Conservation (phyloP, 1,140 invertebrate species). For the Drosophila suzukii region DNA sequence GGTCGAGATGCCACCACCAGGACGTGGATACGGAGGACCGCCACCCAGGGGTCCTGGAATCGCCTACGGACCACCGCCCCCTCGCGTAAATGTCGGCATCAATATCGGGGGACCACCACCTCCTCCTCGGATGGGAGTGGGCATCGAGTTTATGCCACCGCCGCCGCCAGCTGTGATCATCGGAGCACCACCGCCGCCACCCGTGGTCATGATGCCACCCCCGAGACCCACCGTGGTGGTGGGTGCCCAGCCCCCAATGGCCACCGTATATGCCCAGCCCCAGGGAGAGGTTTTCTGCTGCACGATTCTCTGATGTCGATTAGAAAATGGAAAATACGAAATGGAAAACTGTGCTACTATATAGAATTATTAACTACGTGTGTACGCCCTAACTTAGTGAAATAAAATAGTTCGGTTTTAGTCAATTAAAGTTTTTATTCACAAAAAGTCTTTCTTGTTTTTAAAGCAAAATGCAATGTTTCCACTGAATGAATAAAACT, state of each 20-base stretch:
- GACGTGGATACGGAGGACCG: conserved; percentile 61
- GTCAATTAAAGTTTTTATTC: too few species aligned
- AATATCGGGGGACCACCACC: conserved; percentile 62
- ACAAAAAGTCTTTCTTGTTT: not conserved
- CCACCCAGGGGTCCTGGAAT: conserved; percentile 48
- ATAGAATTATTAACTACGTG: conserved; percentile 3
- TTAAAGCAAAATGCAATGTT: not conserved
- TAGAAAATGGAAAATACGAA: not conserved
- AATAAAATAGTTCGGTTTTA: conserved; percentile 29
- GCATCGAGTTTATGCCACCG: conserved; percentile 51
- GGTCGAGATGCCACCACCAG: conserved; percentile 69
- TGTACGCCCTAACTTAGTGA: conserved; percentile 4
- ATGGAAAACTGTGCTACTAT: conserved; percentile 3
- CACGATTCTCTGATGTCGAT: conserved; percentile 42
- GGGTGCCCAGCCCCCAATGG: conserved; percentile 36
- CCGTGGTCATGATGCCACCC: conserved; percentile 29
- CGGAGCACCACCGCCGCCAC: conserved; percentile 37
- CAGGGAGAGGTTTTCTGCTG: conserved; percentile 44
- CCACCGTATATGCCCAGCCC: conserved; percentile 48
- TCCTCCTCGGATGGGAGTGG: conserved; percentile 63
- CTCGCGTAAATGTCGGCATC: conserved; percentile 65
- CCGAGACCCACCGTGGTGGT: conserved; percentile 54
- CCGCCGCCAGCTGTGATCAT: conserved; percentile 38
- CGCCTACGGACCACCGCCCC: conserved; percentile 54
- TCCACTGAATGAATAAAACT: not conserved